Evolutionary conservation across 2,888 invertebrate species (phyloP), one percentile per base, ranked within the genome.

Genomic region (Lithophane semibrunnea): DNA sequence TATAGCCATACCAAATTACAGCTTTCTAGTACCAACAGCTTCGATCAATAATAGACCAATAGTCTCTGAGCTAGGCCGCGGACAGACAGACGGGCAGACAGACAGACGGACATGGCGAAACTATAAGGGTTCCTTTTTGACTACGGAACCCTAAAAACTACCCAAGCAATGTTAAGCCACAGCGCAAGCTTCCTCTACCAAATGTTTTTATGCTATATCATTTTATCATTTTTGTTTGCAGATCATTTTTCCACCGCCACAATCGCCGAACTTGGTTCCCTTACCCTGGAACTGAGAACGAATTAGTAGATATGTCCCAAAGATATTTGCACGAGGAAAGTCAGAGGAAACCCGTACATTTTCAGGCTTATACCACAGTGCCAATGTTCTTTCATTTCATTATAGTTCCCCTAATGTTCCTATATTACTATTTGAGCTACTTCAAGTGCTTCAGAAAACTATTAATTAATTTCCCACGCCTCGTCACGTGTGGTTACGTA

Each of bases 211-310:
- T n/a, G n/a, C n/a, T n/a, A n/a, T n/a, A n/a, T n/a, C n/a, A n/a
- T 29, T 29, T 29, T 29, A 29, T 29, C 0, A 8, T 60, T 60
- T 60, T 60, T 12, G 1, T n/a, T 56, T 56, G 56, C n/a, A 56
- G 94, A 78, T 88, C 89, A 21, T 93, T 93, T 78, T 93, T 94
- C 76, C 94, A 94, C 42, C 90, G 90, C 56, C 83, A 90, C 70
- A 80, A 90, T 3, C 90, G 91, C 8, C 86, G 79, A 70, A 74
- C 88, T 12, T 94, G 94, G 94, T 93, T 90, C 66, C 92, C 92
- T 1, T 93, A 93, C 66, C 93, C 94, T 0, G 94, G 94, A 4
- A 90, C 92, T 0, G 94, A 94, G 21, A 82, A 84, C 10, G 89
- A 90, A 24, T 82, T 91, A 0, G 86, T 91, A 3, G 90, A 91